Evolutionary conservation across 2,113 vertebrate species (phyloP), one percentile per base, ranked within the genome.

Genomic region (Ptilorrhoa leucosticta): DNA sequence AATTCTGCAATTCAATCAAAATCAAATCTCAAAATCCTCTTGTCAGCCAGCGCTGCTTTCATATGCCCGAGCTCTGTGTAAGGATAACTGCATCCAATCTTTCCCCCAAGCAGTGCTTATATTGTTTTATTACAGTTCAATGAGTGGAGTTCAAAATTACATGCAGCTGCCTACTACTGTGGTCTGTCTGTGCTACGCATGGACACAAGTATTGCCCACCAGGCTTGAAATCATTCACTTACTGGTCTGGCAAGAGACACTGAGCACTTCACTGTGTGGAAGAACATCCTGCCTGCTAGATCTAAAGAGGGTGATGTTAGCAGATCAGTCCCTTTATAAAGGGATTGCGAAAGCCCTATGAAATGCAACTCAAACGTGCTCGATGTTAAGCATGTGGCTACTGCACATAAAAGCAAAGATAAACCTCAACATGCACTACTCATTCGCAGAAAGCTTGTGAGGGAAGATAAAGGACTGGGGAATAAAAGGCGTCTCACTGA

Each of bases 71-170:
- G 97, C 96, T 97, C 98, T 97, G 98, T 98, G 97, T 96, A 97
- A 97, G 97, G 98, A 98, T 97, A 98, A 98, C 97, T 97, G 97
- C 98, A 97, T 98, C 98, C 98, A 98, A 98, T 97, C 98, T 97
- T 97, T 97, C 97, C 98, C 98, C 97, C 97, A 97, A 98, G 98
- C 98, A 97, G 97, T 98, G 98, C 98, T 98, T 98, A 98, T 98
- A 98, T 98, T 98, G 98, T 98, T 99, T 99, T 98, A 98, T 98
- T 98, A 98, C 98, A 99, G 98, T 98, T 98, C 98, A 99, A 98
- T 98, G 98, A 98, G 98, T 97, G 97, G 97, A 98, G 98, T 98
- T 98, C 98, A 98, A 98, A 98, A 98, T 98, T 98, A 98, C 98
- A 98, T 96, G 98, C 98, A 98, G 98, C 98, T 98, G 98, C 98